Evolutionary conservation across 23 tunicate genomes (phyloP).

Genomic region (Botrylloides violaceus): DNA sequence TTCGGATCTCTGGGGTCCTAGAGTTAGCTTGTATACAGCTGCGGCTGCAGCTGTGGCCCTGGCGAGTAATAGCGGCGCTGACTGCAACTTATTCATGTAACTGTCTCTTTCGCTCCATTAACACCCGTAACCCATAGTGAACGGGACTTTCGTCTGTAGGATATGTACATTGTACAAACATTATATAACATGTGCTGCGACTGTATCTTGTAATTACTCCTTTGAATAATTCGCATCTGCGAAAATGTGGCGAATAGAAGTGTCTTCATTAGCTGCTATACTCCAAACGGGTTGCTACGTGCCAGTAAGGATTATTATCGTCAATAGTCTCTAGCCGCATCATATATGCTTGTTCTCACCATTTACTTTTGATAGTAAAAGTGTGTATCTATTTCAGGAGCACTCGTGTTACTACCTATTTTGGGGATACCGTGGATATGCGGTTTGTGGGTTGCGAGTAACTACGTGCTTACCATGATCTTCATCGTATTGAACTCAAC

Average conservation of each 20-base stretch:
- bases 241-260: neutral
- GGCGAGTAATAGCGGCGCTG: too few species aligned
- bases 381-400: conserved; percentile 34
- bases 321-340: neutral
- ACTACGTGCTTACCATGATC: conserved; percentile 35
- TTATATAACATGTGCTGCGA: too few species aligned
- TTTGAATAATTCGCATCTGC: neutral
- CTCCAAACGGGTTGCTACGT: neutral
- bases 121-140: too few species aligned
- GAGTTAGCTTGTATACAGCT: too few species aligned
- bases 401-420: conserved; percentile 60
- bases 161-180: too few species aligned
- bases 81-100: too few species aligned
- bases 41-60: too few species aligned
- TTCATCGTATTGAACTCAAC: conserved; percentile 60
- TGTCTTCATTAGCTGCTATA: neutral
- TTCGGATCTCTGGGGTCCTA: too few species aligned
- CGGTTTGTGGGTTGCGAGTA: conserved; percentile 43
- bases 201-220: too few species aligned
- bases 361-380: neutral
- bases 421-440: conserved; percentile 83
- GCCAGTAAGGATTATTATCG: neutral
- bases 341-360: neutral
- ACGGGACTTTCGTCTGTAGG: too few species aligned
- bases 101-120: too few species aligned